Percentiles rank a stretch among this genome's conserved stretches.
Evolutionary conservation across 30 jellyfish, hydroid and myxozoan genomes (phyloP).

Genomic region (Clytia hemisphaerica): DNA sequence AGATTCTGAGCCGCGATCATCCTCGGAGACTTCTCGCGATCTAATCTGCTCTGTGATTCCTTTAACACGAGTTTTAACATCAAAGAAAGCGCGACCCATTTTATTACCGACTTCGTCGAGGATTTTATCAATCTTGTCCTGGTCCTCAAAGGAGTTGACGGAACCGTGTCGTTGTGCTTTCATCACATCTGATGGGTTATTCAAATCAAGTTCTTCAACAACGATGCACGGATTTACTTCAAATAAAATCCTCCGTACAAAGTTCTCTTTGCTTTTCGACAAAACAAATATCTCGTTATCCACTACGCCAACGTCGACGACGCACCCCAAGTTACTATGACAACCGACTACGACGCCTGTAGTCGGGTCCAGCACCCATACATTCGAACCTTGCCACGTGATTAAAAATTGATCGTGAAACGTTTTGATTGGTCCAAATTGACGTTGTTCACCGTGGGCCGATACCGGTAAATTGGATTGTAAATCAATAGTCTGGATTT

Average conservation of each 20-base stretch:
- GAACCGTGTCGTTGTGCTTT: conserved; percentile 65
- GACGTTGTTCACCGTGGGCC: conserved; percentile 58
- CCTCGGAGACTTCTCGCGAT: conserved; percentile 84
- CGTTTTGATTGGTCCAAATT: conserved; percentile 66
- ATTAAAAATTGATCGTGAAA: conserved; percentile 48
- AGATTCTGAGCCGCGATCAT: conserved; percentile 37
- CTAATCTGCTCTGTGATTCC: conserved; percentile 70
- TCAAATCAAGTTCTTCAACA: conserved; percentile 51
- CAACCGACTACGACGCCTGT: conserved; percentile 85
- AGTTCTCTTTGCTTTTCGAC: conserved; percentile 71
- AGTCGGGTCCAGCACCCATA: conserved; percentile 87
- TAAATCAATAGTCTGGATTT: conserved; percentile 54
- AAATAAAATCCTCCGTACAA: conserved; percentile 60
- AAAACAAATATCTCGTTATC: conserved; percentile 63
- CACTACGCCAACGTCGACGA: conserved; percentile 69
- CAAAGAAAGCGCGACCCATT: conserved; percentile 67
- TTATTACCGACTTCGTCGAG: conserved; percentile 83
- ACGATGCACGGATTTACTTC: conserved; percentile 70
- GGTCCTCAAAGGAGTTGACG: conserved; percentile 82
- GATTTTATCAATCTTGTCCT: conserved; percentile 66
- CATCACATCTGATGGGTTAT: conserved; percentile 30
- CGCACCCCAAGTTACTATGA: conserved; percentile 84
- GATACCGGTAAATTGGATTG: conserved; percentile 37
- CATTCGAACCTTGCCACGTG: conserved; percentile 92
- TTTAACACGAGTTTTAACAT: conserved; percentile 78